Evolutionary conservation across 1,140 invertebrate genomes (phyloP).

Genomic region (Lordiphosa mommai): DNA sequence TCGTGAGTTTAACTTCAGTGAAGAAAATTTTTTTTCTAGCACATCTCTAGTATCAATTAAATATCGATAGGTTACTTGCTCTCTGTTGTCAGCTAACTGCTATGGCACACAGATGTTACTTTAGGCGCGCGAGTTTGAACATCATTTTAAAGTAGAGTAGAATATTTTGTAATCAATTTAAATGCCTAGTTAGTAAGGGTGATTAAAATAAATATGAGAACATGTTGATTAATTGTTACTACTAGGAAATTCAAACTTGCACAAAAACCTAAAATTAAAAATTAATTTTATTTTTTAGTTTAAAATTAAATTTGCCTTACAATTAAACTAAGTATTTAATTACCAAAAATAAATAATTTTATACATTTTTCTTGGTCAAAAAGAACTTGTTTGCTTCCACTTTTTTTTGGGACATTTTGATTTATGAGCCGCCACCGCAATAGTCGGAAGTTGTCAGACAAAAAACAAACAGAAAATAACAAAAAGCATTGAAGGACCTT

Average conservation of each 20-base stretch:
- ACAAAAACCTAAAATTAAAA: not conserved
- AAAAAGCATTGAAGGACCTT: conserved; percentile 4
- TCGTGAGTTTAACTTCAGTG: too few species aligned
- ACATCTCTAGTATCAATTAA: too few species aligned
- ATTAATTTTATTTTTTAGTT: too few species aligned
- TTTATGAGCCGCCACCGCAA: conserved; percentile 50
- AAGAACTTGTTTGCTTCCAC: not conserved
- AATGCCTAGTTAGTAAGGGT: too few species aligned
- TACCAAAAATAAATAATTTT: conserved; percentile 1
- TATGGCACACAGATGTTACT: not conserved
- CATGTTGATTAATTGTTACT: too few species aligned
- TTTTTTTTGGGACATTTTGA: conserved; percentile 47
- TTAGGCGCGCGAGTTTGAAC: not conserved
- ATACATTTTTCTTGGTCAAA: not conserved
- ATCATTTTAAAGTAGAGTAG: too few species aligned
- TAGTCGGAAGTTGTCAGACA: conserved; percentile 45
- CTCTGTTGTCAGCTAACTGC: conserved; percentile 12
- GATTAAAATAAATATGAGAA: too few species aligned
- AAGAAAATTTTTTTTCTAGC: too few species aligned
- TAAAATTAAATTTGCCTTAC: not conserved
- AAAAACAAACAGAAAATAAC: conserved; percentile 11
- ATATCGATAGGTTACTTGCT: not conserved
- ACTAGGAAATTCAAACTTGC: too few species aligned
- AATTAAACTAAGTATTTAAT: not conserved
- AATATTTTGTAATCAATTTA: too few species aligned